Evolutionary conservation across 1,140 invertebrate genomes (phyloP).

Genomic region (Brachionus rubens): DNA sequence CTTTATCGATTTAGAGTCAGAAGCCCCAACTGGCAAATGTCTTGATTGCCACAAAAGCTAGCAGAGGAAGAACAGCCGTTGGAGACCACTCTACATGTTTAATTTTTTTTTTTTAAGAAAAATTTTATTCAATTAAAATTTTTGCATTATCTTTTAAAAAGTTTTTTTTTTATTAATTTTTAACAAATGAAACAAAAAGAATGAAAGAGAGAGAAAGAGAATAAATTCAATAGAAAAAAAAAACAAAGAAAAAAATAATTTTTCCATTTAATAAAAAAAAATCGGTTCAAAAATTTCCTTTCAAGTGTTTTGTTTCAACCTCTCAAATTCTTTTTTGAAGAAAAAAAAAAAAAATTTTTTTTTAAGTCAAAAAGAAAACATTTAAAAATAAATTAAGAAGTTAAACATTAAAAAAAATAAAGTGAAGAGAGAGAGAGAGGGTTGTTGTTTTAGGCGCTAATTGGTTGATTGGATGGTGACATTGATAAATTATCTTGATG

Average conservation of each 20-base stretch:
- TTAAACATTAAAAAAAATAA: too few species aligned
- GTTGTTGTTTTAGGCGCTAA: constrained; percentile 10
- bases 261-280: not conserved
- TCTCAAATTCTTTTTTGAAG: too few species aligned
- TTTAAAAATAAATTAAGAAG: constrained; percentile 39
- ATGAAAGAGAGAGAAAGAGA: not conserved
- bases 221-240: not conserved
- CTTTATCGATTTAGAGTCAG: too few species aligned
- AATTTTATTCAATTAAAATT: constrained; percentile 32
- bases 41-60: too few species aligned
- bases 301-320: too few species aligned
- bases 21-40: too few species aligned
- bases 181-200: not conserved
- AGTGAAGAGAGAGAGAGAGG: too few species aligned
- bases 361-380: not conserved
- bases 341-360: too few species aligned
- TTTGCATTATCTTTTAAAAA: not conserved
- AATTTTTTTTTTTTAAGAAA: too few species aligned
- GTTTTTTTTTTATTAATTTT: not conserved
- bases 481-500: not conserved
- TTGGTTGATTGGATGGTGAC: constrained; percentile 20
- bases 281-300: too few species aligned
- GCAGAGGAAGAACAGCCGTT: too few species aligned
- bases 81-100: too few species aligned
- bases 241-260: constrained; percentile 11